Evolutionary conservation across 2,113 vertebrate species (phyloP).

Genomic region (Galemys pyrenaicus): DNA sequence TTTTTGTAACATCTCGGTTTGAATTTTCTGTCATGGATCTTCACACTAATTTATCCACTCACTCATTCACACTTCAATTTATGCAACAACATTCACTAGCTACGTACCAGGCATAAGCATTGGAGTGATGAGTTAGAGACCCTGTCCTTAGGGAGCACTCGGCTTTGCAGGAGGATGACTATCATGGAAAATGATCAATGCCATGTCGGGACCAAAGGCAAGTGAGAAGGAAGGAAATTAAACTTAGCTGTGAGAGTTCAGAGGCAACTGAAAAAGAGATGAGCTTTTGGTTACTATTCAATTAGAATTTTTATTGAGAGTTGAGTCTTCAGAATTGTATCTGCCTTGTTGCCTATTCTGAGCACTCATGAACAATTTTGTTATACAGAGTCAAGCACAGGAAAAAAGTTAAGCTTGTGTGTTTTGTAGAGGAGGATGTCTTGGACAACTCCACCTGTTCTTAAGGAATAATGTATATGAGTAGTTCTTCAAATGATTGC

Average conservation of each 20-base stretch:
- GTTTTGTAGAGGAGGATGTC: not conserved
- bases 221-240: not conserved
- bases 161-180: fast-evolving
- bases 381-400: not conserved
- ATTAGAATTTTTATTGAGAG: not conserved
- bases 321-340: not conserved
- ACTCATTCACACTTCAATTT: not conserved
- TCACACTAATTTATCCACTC: not conserved
- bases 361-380: not conserved
- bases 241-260: not conserved
- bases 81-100: not conserved
- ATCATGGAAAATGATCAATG: too few species aligned
- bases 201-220: not conserved
- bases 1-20: not conserved
- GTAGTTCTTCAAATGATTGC: not conserved
- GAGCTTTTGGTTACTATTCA: not conserved
- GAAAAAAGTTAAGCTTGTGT: not conserved
- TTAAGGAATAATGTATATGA: not conserved
- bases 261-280: not conserved
- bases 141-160: not conserved
- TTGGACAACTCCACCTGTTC: not conserved
- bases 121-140: not conserved
- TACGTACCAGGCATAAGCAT: too few species aligned
- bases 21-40: not conserved
- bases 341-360: not conserved